Evolutionary conservation across 2,797 vertebrate genomes (phyloP).

Genomic region (Amniataba percoides): DNA sequence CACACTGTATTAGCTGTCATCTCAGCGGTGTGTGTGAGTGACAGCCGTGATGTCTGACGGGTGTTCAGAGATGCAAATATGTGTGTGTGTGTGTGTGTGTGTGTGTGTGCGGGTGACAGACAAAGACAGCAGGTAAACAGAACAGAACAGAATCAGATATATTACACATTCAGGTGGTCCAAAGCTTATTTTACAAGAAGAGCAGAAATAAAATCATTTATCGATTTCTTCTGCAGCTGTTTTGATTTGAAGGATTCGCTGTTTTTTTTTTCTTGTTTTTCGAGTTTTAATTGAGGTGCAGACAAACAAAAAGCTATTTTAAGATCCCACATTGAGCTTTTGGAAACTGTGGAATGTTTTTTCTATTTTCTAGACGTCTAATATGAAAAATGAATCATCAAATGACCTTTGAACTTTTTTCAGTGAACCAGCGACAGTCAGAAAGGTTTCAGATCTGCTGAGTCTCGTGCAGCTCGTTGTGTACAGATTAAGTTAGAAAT

Average conservation of each 20-base stretch:
- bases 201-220: no score
- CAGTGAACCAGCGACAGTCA: neutral
- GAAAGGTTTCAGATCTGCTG: no score
- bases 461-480: neutral
- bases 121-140: neutral
- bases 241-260: neutral
- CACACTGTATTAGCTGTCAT: conserved; percentile 40
- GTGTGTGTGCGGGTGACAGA: no score
- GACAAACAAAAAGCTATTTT: no score
- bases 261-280: neutral
- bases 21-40: conserved; percentile 37
- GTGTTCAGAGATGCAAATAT: conserved; percentile 21
- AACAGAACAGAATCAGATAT: no score
- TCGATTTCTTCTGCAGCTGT: no score
- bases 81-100: neutral
- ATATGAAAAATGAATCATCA: no score
- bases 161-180: no score
- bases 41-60: conserved; percentile 29
- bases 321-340: no score
- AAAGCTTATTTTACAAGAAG: no score
- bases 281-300: no score
- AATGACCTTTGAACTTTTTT: neutral
- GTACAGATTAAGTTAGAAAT: conserved; percentile 5
- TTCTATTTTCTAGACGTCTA: neutral
- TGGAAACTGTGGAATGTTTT: no score